phyloP scores from a whole-genome alignment of 2,113 vertebrate genomes.

The Tauraco erythrolophus region DNA sequence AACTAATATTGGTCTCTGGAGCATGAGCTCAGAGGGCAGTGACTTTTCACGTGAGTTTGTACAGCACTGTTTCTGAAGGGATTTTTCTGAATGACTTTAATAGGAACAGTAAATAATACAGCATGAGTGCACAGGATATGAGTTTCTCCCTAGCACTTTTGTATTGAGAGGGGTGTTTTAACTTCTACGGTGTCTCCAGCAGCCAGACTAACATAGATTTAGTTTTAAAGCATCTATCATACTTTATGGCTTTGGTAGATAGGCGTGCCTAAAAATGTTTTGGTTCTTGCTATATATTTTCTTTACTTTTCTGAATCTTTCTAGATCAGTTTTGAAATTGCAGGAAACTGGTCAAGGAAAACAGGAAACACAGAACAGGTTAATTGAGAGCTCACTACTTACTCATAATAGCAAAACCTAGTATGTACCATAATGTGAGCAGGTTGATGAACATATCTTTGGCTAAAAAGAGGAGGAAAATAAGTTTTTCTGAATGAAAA shows the following conservation, averaged over 20 bases:
- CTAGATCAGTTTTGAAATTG: not conserved
- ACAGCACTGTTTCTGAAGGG: not conserved
- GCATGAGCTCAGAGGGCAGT: not conserved
- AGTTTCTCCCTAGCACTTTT: conserved; percentile 8
- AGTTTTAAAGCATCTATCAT: not conserved
- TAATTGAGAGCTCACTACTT: not conserved
- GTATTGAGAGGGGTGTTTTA: conserved; percentile 10
- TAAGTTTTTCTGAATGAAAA: not conserved
- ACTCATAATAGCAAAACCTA: not conserved
- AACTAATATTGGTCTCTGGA: not conserved
- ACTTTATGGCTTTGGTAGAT: not conserved
- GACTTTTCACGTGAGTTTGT: not conserved
- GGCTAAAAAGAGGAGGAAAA: not conserved
- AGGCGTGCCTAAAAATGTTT: not conserved
- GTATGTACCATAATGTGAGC: not conserved
- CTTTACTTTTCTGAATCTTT: not conserved
- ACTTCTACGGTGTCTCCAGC: not conserved
- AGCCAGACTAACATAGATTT: conserved; percentile 7
- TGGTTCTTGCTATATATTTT: not conserved
- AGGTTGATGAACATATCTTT: not conserved
- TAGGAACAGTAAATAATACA: conserved; percentile 28
- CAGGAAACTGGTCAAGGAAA: not conserved
- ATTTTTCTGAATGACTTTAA: conserved; percentile 25
- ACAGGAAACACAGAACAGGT: not conserved
- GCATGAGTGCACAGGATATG: not conserved